Conservation (phyloP, 2,797 vertebrate genomes). For the Darevskia nairensis region DNA sequence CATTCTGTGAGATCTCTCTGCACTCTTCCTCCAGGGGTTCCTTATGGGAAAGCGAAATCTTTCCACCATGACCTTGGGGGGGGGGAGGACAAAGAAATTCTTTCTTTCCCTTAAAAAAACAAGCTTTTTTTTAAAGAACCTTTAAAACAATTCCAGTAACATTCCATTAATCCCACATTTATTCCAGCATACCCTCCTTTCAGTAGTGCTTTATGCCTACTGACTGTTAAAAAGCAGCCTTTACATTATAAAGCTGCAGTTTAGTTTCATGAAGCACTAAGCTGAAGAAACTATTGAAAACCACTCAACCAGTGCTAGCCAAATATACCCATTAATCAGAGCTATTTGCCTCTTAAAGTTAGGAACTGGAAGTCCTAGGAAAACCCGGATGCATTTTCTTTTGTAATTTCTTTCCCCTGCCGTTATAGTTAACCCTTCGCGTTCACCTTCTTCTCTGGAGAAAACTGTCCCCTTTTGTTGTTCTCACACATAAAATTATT, state of each 20-base stretch:
- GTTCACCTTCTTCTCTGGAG: slow-evolving; percentile 35
- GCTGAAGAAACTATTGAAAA: slow-evolving; percentile 57
- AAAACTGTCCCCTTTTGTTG: slow-evolving; percentile 9
- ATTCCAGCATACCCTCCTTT: slow-evolving; percentile 16
- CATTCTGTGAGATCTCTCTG: not conserved
- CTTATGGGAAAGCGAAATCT: not conserved
- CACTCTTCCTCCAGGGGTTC: not conserved
- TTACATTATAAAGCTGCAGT: slow-evolving; percentile 45
- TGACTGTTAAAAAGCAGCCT: slow-evolving; percentile 34
- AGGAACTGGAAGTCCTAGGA: not conserved
- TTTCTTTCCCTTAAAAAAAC: not conserved
- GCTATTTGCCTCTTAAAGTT: slow-evolving; percentile 43
- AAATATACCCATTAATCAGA: slow-evolving; percentile 60
- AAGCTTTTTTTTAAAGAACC: not conserved
- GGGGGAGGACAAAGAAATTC: not conserved
- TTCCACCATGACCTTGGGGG: not conserved
- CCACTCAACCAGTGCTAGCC: slow-evolving; percentile 47
- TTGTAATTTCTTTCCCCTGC: not conserved
- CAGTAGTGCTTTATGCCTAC: slow-evolving; percentile 29
- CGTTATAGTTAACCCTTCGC: slow-evolving; percentile 6
- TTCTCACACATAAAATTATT: slow-evolving; percentile 33
- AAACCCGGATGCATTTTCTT: not conserved
- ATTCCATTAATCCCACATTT: slow-evolving; percentile 3
- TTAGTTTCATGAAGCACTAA: slow-evolving; percentile 40
- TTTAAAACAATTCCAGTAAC: slow-evolving; percentile 16